Evolutionary conservation across 2,113 vertebrate genomes (phyloP).

Genomic region (Hippocampus zosterae): DNA sequence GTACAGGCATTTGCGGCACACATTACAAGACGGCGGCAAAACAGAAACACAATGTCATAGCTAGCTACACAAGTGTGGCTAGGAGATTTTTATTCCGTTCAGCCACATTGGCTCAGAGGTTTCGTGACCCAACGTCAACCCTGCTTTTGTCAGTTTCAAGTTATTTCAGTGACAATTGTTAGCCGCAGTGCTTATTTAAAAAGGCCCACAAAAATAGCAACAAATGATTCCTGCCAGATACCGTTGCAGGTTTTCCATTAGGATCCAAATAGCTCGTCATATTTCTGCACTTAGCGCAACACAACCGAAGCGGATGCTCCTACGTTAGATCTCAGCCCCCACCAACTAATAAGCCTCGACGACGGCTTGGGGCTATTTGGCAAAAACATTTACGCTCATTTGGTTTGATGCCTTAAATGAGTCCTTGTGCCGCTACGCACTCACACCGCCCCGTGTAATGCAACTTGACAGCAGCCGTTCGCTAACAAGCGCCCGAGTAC

Average conservation of each 20-base stretch:
- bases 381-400: constrained; percentile 61
- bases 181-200: not conserved
- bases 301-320: constrained; percentile 40
- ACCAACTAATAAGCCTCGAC: constrained; percentile 53
- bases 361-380: constrained; percentile 59
- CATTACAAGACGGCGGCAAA: no score
- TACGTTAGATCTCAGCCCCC: constrained; percentile 46
- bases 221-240: not conserved
- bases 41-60: no score
- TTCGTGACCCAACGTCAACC: not conserved
- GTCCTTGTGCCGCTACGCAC: constrained; percentile 20
- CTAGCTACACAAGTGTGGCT: no score
- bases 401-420: constrained; percentile 49
- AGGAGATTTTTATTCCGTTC: no score
- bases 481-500: constrained; percentile 42
- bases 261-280: constrained; percentile 29
- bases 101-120: no score
- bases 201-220: not conserved
- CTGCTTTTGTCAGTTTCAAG: not conserved
- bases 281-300: constrained; percentile 47
- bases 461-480: constrained; percentile 51
- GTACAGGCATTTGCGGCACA: no score
- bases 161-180: not conserved
- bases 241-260: constrained; percentile 22
- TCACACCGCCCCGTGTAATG: constrained; percentile 51